phyloP scores from a whole-genome alignment of 1,140 invertebrate species.

The Hermetia illucens region DNA sequence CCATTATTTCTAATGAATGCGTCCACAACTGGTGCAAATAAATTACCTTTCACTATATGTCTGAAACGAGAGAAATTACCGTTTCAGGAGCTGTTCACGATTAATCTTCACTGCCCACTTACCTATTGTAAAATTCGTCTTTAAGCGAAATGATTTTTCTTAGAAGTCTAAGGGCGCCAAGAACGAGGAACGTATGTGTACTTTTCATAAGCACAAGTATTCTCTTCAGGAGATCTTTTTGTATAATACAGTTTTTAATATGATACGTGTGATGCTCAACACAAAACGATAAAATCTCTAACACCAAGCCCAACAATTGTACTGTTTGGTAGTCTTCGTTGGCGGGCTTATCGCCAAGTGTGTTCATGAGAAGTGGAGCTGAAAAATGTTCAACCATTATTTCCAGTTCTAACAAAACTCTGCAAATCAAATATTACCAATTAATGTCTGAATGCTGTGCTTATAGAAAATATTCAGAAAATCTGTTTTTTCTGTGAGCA shows the following conservation, averaged over 20 bases:
- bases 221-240: slow-evolving; percentile 87
- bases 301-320: slow-evolving; percentile 82
- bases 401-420: slow-evolving; percentile 1
- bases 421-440: slow-evolving; percentile 47
- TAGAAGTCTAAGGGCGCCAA: slow-evolving; percentile 92
- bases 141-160: slow-evolving; percentile 94
- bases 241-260: slow-evolving; percentile 95
- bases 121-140: slow-evolving; percentile 93
- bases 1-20: slow-evolving; percentile 93
- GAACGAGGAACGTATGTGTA: slow-evolving; percentile 92
- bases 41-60: slow-evolving; percentile 90
- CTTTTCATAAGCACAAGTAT: slow-evolving; percentile 96
- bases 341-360: slow-evolving; percentile 68
- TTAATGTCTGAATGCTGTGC: slow-evolving; percentile 89
- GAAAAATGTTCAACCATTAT: slow-evolving; percentile 16
- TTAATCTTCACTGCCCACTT: neutral
- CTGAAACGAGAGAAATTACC: slow-evolving; percentile 22
- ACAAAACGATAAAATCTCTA: slow-evolving; percentile 96
- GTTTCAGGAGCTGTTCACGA: neutral
- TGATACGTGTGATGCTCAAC: slow-evolving; percentile 99
- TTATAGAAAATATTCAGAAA: slow-evolving; percentile 99
- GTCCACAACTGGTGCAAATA: slow-evolving; percentile 92
- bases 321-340: slow-evolving; percentile 94
- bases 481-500: slow-evolving; percentile 95
- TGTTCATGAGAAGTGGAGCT: slow-evolving; percentile 83